Percentiles rank a stretch among this genome's conserved stretches.
Evolutionary conservation across 2,888 invertebrate genomes (phyloP).

Genomic region (Brachylomia viminalis): DNA sequence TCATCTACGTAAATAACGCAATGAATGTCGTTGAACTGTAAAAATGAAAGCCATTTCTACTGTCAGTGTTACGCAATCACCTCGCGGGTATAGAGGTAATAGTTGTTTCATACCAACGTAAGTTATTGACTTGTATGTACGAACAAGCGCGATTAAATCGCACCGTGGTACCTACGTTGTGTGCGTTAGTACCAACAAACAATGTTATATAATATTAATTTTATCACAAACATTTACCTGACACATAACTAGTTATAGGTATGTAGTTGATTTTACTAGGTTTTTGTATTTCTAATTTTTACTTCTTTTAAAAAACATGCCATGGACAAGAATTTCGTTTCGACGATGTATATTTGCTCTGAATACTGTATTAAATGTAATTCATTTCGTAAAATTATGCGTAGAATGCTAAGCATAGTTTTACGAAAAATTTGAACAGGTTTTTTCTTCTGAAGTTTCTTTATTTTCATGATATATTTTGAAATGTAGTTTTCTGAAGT

Average conservation of each 20-base stretch:
- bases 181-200: not conserved
- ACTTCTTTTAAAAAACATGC: no score
- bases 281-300: not conserved
- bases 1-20: no score
- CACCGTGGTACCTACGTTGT: not conserved
- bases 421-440: not conserved
- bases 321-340: not conserved
- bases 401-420: not conserved
- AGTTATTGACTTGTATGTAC: slow-evolving; percentile 11
- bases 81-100: no score
- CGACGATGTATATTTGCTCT: not conserved
- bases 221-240: not conserved
- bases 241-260: not conserved
- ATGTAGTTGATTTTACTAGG: not conserved
- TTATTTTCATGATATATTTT: slow-evolving; percentile 4
- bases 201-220: slow-evolving; percentile 7
- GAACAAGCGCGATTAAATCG: not conserved
- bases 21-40: no score
- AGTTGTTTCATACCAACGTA: not conserved
- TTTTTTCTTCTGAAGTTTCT: not conserved
- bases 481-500: slow-evolving; percentile 4
- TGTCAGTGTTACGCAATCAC: no score
- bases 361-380: not conserved
- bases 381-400: no score
- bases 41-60: no score